Base-by-base conservation (phyloP, 2,888 invertebrate genomes). In the Drosophila dives region DNA sequence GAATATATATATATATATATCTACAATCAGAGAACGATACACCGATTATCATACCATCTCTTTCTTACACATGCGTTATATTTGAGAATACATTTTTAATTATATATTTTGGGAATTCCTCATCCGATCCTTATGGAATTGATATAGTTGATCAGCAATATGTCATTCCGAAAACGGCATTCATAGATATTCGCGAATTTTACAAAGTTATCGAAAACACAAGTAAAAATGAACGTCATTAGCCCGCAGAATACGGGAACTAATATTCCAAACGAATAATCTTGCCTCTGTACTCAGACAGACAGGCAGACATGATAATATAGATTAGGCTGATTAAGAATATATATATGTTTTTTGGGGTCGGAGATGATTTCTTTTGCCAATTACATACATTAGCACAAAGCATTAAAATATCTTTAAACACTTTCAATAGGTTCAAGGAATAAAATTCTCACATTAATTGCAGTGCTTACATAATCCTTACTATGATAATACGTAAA, bases 391-490 rank as follows among this genome's bases (percentile, higher is more conserved):
- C 20, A 12, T 20, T 20, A 20, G 42, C 42, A 6, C 7, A 45
- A 20, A 20, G 2, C 12, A 12, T 20, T 20, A 12, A 3, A 20
- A 1, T 20, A 3, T 20, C 7, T 20, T 15, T 20, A 3, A 20
- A 20, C 0, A 20, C 3, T 12, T 20, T 0, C 42, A 3, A 42
- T 11, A n/a, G 40, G 40, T 6, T n/a, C 11, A 11, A n/a, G 2
- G n/a, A 11, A 42, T 5, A n/a, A n/a, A 17, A 64, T 53, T 60
- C 55, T 42, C 48, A 74, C 69, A 89, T 86, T 75, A 67, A 86
- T 80, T 86, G 72, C 72, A 75, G 80, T 73, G 64, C 83, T 71
- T 55, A 72, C 67, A 72, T 69, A 77, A 77, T 77, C 86, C 75
- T 78, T 75, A 70, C 81, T 78, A 77, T 72, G 64, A 71, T 72